phyloP scores from a whole-genome alignment of 2,888 invertebrate genomes.

The Eilema griseolum region DNA sequence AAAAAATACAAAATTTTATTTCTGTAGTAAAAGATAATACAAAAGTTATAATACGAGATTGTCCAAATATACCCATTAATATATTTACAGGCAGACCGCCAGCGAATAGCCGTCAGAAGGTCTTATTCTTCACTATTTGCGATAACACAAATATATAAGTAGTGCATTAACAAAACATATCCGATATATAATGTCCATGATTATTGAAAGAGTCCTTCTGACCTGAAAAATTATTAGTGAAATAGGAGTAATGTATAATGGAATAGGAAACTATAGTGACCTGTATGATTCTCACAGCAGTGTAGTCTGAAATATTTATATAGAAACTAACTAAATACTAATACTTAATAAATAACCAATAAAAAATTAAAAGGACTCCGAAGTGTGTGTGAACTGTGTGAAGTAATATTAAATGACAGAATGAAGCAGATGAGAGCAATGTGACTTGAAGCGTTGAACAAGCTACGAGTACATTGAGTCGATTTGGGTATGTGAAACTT shows the following conservation, averaged over 20 bases:
- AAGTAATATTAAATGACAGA: neutral
- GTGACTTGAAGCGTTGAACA: neutral
- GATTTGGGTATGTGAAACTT: neutral
- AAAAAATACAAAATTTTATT: neutral
- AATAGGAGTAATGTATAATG: too few species aligned
- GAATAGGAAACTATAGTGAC: too few species aligned
- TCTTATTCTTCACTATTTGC: neutral
- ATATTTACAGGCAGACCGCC: neutral
- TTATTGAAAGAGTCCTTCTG: too few species aligned
- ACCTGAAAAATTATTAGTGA: neutral
- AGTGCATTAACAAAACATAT: neutral
- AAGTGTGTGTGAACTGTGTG: neutral
- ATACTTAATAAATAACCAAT: neutral
- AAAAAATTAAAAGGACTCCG: neutral
- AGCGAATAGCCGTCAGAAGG: neutral
- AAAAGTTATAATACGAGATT: neutral
- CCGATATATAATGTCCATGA: neutral
- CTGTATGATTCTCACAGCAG: too few species aligned
- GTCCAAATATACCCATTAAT: neutral
- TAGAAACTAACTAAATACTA: too few species aligned
- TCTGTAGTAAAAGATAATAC: neutral
- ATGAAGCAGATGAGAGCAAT: neutral
- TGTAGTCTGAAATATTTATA: too few species aligned
- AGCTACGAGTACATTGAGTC: neutral
- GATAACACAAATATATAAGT: neutral